Evolutionary conservation across 1,140 invertebrate species (phyloP).

Genomic region (Ruditapes philippinarum): DNA sequence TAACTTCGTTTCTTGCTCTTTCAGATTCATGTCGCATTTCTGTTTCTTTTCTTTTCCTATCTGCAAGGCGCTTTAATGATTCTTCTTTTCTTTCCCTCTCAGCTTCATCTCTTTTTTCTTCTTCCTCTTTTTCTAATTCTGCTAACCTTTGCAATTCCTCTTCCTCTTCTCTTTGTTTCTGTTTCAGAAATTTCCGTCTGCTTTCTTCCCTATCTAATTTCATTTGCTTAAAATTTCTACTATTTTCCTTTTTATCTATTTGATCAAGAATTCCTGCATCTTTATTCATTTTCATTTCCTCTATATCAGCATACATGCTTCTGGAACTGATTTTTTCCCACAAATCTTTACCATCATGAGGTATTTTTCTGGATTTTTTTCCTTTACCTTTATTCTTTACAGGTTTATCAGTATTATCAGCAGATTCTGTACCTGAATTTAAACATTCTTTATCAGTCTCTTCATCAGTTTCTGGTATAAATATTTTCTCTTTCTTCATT

Average conservation of each 20-base stretch:
- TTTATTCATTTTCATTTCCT: slow-evolving; percentile 42
- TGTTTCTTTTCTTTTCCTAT: slow-evolving; percentile 9
- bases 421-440: slow-evolving; percentile 35
- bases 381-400: slow-evolving; percentile 6
- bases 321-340: slow-evolving; percentile 48
- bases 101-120: slow-evolving; percentile 14
- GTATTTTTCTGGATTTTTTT: slow-evolving; percentile 25
- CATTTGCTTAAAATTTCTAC: neutral
- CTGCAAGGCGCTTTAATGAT: neutral
- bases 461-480: slow-evolving; percentile 20
- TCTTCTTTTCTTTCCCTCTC: slow-evolving; percentile 28
- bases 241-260: neutral
- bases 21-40: neutral
- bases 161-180: neutral
- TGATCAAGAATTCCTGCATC: neutral
- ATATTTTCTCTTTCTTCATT: neutral
- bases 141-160: neutral
- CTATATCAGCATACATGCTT: slow-evolving; percentile 66
- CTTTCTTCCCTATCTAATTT: neutral
- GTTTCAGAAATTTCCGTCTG: neutral
- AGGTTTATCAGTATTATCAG: slow-evolving; percentile 6
- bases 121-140: slow-evolving; percentile 19
- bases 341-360: slow-evolving; percentile 34
- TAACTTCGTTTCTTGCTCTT: neutral
- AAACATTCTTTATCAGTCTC: neutral